Evolutionary conservation across 2,797 vertebrate genomes (phyloP).

Genomic region (Pseudochirops corinnae): DNA sequence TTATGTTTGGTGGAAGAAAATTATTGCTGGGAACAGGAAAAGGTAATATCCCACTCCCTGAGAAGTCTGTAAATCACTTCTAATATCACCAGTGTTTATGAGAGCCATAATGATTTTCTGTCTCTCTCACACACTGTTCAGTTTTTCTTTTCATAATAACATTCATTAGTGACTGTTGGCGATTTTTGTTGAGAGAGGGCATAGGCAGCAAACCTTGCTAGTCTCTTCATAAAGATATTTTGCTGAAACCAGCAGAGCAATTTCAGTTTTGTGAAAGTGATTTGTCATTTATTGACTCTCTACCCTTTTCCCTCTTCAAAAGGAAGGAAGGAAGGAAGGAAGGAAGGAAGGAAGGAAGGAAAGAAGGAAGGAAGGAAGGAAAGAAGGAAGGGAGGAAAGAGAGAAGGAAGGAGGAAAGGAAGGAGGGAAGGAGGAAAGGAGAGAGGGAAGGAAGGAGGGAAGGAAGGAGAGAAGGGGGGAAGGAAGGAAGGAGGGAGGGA

Average conservation of each 20-base stretch:
- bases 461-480: background rate
- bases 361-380: no score
- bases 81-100: slow-evolving; percentile 7
- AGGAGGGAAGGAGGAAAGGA: background rate
- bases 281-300: slow-evolving; percentile 49
- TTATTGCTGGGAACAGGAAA: slow-evolving; percentile 40
- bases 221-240: slow-evolving; percentile 46
- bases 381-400: no score
- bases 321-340: background rate
- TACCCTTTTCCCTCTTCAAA: background rate
- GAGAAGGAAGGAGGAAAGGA: no score
- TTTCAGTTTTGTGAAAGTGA: slow-evolving; percentile 33
- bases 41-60: background rate
- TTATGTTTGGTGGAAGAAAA: slow-evolving; percentile 27
- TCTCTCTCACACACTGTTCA: slow-evolving; percentile 1
- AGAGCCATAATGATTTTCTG: slow-evolving; percentile 34
- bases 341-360: no score
- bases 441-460: background rate
- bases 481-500: no score
- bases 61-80: slow-evolving; percentile 22
- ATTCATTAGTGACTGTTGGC: slow-evolving; percentile 50
- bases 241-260: slow-evolving; percentile 29
- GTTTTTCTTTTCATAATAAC: slow-evolving; percentile 39
- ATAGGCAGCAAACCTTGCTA: slow-evolving; percentile 32
- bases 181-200: slow-evolving; percentile 54